Percentiles rank a stretch among this genome's conserved stretches.
phyloP scores from a whole-genome alignment of 2,113 vertebrate species.

The Strigops habroptila region DNA sequence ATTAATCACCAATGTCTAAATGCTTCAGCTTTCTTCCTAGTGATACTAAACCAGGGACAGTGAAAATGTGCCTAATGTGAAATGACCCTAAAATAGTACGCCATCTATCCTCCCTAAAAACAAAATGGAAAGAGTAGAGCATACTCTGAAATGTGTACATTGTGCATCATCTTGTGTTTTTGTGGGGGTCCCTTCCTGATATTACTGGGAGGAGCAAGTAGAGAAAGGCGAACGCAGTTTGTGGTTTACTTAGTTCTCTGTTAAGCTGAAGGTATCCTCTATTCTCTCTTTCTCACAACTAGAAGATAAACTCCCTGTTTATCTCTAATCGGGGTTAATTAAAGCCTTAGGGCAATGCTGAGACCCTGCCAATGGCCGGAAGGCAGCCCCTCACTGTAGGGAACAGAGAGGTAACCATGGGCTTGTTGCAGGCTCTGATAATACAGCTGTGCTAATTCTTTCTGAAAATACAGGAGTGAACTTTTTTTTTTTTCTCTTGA shows the following conservation, averaged over 20 bases:
- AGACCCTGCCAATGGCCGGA: constrained; percentile 29
- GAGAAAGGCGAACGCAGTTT: not conserved
- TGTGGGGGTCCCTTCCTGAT: not conserved
- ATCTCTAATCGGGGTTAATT: constrained; percentile 67
- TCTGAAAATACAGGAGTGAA: not conserved
- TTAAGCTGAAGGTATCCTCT: not conserved
- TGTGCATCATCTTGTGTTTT: not conserved
- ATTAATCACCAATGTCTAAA: not conserved
- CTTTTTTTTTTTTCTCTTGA: not conserved
- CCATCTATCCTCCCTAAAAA: not conserved
- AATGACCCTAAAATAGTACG: not conserved
- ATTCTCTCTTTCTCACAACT: not conserved
- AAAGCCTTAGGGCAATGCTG: constrained; percentile 49
- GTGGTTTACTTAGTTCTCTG: not conserved
- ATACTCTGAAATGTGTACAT: not conserved
- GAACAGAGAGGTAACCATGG: not conserved
- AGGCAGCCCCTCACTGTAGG: not conserved
- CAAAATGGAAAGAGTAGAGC: not conserved
- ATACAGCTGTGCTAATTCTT: not conserved
- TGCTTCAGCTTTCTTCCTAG: not conserved
- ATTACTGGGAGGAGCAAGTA: not conserved
- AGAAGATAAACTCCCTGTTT: constrained; percentile 44
- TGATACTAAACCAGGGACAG: not conserved
- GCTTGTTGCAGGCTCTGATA: not conserved
- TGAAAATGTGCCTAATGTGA: not conserved